Evolutionary conservation across 2,797 vertebrate species (phyloP).

Genomic region (Epinephelus coioides): DNA sequence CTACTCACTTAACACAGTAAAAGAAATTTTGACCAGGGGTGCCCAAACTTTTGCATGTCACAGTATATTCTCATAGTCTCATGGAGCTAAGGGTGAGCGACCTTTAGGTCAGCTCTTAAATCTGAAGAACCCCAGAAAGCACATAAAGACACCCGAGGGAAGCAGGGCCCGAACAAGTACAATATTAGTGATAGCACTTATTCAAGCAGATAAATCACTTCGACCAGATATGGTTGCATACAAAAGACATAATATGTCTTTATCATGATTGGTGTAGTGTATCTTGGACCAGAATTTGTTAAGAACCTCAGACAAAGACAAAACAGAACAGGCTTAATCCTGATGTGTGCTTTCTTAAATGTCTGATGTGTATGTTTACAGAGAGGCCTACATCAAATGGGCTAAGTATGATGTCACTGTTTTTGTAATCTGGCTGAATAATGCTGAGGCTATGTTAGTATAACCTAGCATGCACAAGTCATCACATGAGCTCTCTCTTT

Average conservation of each 20-base stretch:
- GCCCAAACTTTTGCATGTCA: conserved; percentile 2
- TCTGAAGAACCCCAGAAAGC: conserved; percentile 55
- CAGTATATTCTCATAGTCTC: conserved; percentile 46
- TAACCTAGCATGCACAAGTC: conserved; percentile 59
- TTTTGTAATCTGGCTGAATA: conserved; percentile 64
- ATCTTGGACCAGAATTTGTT: conserved; percentile 58
- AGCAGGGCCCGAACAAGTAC: conserved; percentile 27
- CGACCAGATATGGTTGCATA: conserved; percentile 39
- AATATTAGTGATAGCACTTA: conserved; percentile 49
- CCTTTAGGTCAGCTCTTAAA: conserved; percentile 49
- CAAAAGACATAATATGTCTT: conserved; percentile 34
- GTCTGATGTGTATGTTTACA: conserved; percentile 64
- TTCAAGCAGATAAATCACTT: conserved; percentile 45
- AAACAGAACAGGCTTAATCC: conserved; percentile 45
- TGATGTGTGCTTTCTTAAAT: conserved; percentile 50
- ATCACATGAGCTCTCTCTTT: conserved; percentile 52
- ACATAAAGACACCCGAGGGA: conserved; percentile 25
- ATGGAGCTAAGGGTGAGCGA: conserved; percentile 4
- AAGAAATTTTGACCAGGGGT: conserved; percentile 21
- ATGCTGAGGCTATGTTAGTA: conserved; percentile 53
- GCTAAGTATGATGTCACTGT: conserved; percentile 65
- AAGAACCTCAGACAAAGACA: conserved; percentile 40
- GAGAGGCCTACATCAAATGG: conserved; percentile 38
- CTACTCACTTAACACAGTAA: too few species aligned
- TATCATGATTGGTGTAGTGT: conserved; percentile 56